Conservation (phyloP, 2,888 invertebrate species). For the Drosophila antonietae region DNA sequence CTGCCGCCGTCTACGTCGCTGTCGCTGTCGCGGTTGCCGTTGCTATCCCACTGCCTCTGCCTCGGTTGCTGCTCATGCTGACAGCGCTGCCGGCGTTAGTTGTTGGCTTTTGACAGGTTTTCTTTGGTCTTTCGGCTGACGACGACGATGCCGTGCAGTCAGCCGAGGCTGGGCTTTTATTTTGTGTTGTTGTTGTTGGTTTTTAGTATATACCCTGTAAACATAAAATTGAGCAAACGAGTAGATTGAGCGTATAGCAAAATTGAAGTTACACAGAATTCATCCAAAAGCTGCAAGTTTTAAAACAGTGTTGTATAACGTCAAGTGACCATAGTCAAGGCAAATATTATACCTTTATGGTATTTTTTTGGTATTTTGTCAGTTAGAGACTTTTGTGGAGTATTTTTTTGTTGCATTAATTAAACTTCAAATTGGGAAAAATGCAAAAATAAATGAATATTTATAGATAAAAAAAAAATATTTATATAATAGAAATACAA, state of each 20-base stretch:
- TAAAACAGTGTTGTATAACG: background rate
- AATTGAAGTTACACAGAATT: background rate
- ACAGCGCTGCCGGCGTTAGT: conserved; percentile 34
- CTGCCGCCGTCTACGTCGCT: conserved; percentile 27
- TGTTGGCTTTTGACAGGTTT: conserved; percentile 56
- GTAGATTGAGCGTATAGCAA: background rate
- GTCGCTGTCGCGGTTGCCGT: conserved; percentile 12
- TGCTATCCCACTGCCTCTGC: background rate
- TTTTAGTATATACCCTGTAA: conserved; percentile 31
- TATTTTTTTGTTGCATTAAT: too few relatives aligned
- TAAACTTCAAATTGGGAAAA: too few relatives aligned
- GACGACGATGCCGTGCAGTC: conserved; percentile 1
- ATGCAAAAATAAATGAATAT: too few relatives aligned
- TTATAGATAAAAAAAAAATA: too few relatives aligned
- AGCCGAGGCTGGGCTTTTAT: conserved; percentile 32
- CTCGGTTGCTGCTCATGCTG: background rate
- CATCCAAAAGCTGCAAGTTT: background rate
- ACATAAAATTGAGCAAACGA: background rate
- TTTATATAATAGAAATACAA: too few relatives aligned
- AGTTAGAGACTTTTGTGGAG: too few relatives aligned
- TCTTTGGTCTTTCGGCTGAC: conserved; percentile 37
- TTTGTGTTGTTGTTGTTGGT: conserved; percentile 5
- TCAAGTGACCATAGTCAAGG: background rate
- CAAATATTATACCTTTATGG: background rate
- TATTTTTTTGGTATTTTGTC: background rate